Percentiles rank a stretch among this genome's conserved stretches.
These are phyloP conservation scores for Cyanistes caeruleus DNA, from an alignment of 2,113 vertebrate species.

Conservation along the genomic window DNA sequence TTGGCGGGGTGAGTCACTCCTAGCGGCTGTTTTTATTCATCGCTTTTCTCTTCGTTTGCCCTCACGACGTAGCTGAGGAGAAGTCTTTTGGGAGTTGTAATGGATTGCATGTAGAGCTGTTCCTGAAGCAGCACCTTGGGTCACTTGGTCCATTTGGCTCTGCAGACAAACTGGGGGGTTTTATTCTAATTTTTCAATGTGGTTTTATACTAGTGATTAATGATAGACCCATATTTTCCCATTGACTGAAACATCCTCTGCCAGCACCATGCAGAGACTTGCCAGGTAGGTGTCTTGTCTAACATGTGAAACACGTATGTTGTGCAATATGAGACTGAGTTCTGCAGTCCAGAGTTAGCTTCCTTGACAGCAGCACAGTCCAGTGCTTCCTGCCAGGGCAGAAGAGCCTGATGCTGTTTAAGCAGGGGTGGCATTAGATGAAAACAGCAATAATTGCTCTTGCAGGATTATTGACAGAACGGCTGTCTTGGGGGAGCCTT, in stretches of 20 bases:
- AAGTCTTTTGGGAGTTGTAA: neutral
- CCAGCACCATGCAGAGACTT: neutral
- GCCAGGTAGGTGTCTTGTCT: neutral
- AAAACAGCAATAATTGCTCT: neutral
- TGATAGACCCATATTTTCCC: neutral
- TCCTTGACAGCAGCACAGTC: neutral
- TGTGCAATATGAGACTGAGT: neutral
- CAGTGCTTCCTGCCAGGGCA: neutral
- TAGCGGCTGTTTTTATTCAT: rapidly evolving
- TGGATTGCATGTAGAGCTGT: neutral
- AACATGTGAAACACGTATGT: neutral
- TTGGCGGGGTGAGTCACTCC: conserved; percentile 87
- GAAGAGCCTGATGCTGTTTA: neutral
- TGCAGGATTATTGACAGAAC: neutral
- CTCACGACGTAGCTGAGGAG: rapidly evolving
- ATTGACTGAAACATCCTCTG: neutral
- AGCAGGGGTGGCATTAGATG: neutral
- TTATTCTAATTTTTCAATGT: neutral
- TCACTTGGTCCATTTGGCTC: neutral
- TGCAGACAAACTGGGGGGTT: neutral
- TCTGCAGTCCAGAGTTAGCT: neutral
- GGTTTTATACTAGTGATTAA: neutral
- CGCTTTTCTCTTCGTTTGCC: neutral
- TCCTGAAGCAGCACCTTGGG: neutral
- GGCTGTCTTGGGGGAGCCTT: neutral